Evolutionary conservation across 2,113 vertebrate species (phyloP).

Genomic region (Sphyrna mokarran): DNA sequence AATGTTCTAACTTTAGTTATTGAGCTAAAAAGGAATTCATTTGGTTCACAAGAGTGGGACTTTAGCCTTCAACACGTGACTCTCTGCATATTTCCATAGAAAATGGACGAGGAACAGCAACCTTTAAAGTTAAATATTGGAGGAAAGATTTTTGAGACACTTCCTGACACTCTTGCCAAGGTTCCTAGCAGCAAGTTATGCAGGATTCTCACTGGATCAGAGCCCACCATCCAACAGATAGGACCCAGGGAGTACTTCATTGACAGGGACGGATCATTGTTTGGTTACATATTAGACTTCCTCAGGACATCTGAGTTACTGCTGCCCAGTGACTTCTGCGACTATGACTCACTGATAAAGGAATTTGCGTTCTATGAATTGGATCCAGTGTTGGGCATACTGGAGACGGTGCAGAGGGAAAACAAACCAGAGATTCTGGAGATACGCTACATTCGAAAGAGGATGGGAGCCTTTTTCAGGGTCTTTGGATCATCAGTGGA

Average conservation of each 20-base stretch:
- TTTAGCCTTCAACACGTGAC: neutral
- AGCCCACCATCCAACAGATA: neutral
- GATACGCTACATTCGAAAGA: neutral
- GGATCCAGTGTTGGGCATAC: neutral
- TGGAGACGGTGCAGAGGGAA: neutral
- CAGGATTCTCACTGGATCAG: neutral
- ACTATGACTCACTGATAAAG: neutral
- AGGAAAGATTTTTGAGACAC: neutral
- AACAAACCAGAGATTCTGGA: neutral
- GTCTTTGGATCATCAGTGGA: conserved; percentile 12
- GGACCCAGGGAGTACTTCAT: conserved; percentile 8
- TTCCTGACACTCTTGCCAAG: neutral
- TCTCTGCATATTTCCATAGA: neutral
- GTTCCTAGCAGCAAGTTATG: neutral
- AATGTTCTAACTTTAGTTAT: neutral
- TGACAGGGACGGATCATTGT: conserved; percentile 1
- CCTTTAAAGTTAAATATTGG: conserved; percentile 17
- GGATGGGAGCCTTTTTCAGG: neutral
- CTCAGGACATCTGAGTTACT: conserved; percentile 23
- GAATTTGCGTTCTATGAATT: neutral
- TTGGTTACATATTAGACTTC: conserved; percentile 25
- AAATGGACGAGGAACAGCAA: neutral
- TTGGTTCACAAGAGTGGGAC: neutral
- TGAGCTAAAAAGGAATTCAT: neutral
- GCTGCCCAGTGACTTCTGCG: neutral